phyloP scores from a whole-genome alignment of 1,140 invertebrate genomes.

The Drosophila saltans region DNA sequence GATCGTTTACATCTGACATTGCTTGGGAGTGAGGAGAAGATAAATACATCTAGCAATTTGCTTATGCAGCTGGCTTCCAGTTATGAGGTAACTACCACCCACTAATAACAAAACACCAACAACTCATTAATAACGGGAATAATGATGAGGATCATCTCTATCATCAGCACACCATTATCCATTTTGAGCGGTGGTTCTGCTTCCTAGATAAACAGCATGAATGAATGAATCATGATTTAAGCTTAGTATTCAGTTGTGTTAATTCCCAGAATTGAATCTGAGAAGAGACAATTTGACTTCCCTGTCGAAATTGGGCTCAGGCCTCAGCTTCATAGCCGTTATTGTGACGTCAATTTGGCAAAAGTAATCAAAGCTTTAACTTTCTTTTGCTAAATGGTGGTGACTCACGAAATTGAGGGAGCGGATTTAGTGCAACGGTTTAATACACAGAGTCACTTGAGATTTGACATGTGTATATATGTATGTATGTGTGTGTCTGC shows the following conservation, averaged over 20 bases:
- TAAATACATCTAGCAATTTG: slow-evolving; percentile 56
- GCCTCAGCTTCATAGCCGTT: slow-evolving; percentile 13
- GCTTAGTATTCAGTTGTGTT: background rate
- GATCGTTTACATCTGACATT: slow-evolving; percentile 86
- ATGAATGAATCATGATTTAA: slow-evolving; percentile 6
- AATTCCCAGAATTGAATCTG: slow-evolving; percentile 13
- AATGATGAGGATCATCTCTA: background rate
- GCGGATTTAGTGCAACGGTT: background rate
- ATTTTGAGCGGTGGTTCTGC: slow-evolving; percentile 6
- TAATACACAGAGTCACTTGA: background rate
- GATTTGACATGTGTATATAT: background rate
- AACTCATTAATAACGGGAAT: slow-evolving; percentile 5
- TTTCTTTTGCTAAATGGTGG: background rate
- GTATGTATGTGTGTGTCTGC: background rate
- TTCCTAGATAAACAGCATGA: background rate
- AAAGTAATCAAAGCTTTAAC: slow-evolving; percentile 26
- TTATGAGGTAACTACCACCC: slow-evolving; percentile 69
- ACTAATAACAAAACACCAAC: background rate
- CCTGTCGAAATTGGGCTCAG: slow-evolving; percentile 29
- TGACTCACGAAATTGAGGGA: background rate
- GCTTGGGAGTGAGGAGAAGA: slow-evolving; percentile 61
- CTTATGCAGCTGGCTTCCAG: slow-evolving; percentile 56
- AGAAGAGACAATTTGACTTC: slow-evolving; percentile 41
- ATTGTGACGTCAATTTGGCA: slow-evolving; percentile 30
- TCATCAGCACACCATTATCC: background rate